Conservation (phyloP, 2,113 vertebrate species). For the Pristiophorus japonicus region DNA sequence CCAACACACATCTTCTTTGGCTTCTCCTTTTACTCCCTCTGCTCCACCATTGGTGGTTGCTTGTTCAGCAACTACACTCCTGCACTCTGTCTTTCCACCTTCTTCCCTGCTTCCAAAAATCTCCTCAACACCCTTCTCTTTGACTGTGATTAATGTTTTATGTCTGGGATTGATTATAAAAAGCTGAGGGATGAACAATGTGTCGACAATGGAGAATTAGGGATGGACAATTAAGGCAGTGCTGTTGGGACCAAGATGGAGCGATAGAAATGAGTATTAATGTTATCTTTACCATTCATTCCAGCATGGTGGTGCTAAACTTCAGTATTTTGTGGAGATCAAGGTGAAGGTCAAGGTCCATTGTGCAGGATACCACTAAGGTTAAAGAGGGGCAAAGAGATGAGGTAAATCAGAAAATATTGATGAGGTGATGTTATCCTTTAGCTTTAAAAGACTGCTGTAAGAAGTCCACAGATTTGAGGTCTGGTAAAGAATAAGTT, state of each 20-base stretch:
- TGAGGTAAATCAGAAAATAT: background rate
- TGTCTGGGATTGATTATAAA: background rate
- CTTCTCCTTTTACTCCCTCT: background rate
- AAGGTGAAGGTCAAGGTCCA: background rate
- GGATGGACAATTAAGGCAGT: background rate
- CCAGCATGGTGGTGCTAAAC: background rate
- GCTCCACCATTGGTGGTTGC: background rate
- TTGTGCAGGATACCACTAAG: background rate
- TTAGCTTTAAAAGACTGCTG: background rate
- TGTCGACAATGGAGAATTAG: background rate
- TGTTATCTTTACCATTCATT: background rate
- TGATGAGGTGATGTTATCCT: background rate
- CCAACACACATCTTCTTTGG: background rate
- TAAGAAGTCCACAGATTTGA: background rate
- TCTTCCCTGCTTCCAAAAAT: background rate
- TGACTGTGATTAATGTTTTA: background rate
- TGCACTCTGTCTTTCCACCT: background rate
- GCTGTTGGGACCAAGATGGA: background rate
- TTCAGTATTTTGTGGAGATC: background rate
- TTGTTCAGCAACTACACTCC: background rate
- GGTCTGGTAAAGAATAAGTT: background rate
- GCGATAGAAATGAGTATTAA: too few species aligned
- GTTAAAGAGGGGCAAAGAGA: background rate
- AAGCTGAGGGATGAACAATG: background rate
- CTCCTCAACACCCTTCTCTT: background rate